Evolutionary conservation across 2,113 vertebrate species (phyloP).

Genomic region (Spermophilus dauricus): DNA sequence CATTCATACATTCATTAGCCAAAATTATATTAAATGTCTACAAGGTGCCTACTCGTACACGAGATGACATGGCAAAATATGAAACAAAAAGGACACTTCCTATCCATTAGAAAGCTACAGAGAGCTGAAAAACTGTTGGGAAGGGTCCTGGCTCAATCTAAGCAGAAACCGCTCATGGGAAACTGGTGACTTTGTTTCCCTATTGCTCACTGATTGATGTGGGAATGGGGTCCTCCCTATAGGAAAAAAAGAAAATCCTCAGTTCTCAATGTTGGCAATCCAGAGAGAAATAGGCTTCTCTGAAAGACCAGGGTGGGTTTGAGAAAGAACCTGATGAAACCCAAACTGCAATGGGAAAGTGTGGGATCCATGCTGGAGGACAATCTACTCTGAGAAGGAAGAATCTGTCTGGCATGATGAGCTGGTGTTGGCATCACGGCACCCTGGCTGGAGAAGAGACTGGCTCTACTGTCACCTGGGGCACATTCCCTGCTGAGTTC

Average conservation of each 20-base stretch:
- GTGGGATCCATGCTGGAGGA: not conserved
- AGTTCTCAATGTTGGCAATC: not conserved
- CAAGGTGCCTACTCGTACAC: not conserved
- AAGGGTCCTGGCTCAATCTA: not conserved
- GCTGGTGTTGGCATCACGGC: accelerated
- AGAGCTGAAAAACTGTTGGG: not conserved
- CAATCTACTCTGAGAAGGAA: not conserved
- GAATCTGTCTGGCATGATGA: too few relatives aligned
- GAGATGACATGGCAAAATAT: not conserved
- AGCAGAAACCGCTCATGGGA: not conserved
- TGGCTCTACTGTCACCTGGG: accelerated
- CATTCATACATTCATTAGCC: not conserved
- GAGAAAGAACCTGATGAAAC: not conserved
- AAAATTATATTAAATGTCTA: not conserved
- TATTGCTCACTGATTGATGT: accelerated
- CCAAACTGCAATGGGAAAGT: too few relatives aligned
- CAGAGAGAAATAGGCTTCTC: not conserved
- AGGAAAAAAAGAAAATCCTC: not conserved
- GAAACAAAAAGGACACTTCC: not conserved
- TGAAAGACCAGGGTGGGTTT: not conserved
- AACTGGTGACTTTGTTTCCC: not conserved
- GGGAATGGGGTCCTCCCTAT: not conserved
- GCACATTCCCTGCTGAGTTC: not conserved
- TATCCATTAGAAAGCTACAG: not conserved
- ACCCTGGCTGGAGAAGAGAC: accelerated